Percentiles rank a stretch among this genome's conserved stretches.
Evolutionary conservation across 1,140 invertebrate genomes (phyloP).

Genomic region (Hypsibius dujardini): DNA sequence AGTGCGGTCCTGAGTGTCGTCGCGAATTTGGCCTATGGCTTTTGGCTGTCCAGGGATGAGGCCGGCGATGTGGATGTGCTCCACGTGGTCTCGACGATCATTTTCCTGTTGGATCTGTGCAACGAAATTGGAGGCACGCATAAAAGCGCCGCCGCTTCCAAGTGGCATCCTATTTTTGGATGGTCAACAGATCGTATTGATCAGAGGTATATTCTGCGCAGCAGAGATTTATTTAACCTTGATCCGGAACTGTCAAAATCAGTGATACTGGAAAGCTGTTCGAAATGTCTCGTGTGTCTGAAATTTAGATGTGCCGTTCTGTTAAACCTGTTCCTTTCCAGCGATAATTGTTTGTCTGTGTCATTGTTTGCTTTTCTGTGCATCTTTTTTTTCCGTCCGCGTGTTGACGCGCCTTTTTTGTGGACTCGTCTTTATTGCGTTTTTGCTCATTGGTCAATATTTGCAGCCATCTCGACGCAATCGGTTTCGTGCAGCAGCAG

Average conservation of each 20-base stretch:
- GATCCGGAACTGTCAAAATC: too few relatives aligned
- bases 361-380: too few relatives aligned
- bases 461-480: not conserved
- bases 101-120: conserved; percentile 12
- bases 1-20: not conserved
- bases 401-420: too few relatives aligned
- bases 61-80: not conserved
- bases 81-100: conserved; percentile 9
- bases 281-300: too few relatives aligned
- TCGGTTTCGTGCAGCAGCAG: not conserved
- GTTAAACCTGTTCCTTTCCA: too few relatives aligned
- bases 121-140: not conserved
- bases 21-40: not conserved
- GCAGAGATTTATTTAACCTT: too few relatives aligned
- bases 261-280: too few relatives aligned
- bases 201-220: not conserved
- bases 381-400: too few relatives aligned
- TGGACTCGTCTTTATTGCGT: too few relatives aligned
- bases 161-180: conserved; percentile 11
- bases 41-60: not conserved
- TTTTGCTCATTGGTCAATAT: too few relatives aligned
- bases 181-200: not conserved
- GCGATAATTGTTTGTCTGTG: too few relatives aligned
- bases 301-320: too few relatives aligned
- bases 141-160: not conserved